Base-by-base conservation (phyloP, 2,888 invertebrate genomes). In the Nephrocerus scutellatus region DNA sequence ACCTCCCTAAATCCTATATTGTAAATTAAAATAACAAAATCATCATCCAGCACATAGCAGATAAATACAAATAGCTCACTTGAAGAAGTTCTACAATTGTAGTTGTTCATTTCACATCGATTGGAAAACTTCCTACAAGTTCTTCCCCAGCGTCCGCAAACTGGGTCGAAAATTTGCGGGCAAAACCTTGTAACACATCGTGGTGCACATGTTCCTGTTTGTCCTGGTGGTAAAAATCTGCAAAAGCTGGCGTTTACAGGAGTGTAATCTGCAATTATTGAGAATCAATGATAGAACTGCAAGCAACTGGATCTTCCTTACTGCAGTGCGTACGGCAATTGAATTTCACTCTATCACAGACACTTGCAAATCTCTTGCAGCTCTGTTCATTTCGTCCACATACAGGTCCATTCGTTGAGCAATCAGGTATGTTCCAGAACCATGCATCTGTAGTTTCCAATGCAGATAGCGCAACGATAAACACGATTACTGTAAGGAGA, bases 341-440 rank as follows among this genome's bases (percentile, higher is more conserved):
- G 14, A 41, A 44, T 22, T 31, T 25, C 1, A 13, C 32, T 12
- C 41, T 19, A 22, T 44, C 41, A 23, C 44, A 44, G n/a, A 41
- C 41, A 25, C 32, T 44, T 6, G 24, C 32, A 21, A 36, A 29
- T 14, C 23, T 16, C 44, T 41, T 41, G 12, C 41, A 44, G 33
- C 41, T 38, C 1, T 38, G 41, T 6, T 41, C 38, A 33, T 44
- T 44, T 10, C 32, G 31, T 2, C 44, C 32, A 19, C 44, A 44
- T 29, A 41, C 35, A 6, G 38, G 35, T 12, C 12, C 14, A 18
- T 25, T 24, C 18, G 34, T 21, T 38, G 34, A 23, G 22, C 44
- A 44, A 24, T 20, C 24, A 3, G 41, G 15, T 1, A 38, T 6
- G 26, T 22, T 41, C n/a, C 41, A 9, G 13, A 41, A 44, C n/a